These are phyloP conservation scores for Siderastrea radians DNA, from an alignment of 92 coral and sea anemone species.

Conservation along the genomic window DNA sequence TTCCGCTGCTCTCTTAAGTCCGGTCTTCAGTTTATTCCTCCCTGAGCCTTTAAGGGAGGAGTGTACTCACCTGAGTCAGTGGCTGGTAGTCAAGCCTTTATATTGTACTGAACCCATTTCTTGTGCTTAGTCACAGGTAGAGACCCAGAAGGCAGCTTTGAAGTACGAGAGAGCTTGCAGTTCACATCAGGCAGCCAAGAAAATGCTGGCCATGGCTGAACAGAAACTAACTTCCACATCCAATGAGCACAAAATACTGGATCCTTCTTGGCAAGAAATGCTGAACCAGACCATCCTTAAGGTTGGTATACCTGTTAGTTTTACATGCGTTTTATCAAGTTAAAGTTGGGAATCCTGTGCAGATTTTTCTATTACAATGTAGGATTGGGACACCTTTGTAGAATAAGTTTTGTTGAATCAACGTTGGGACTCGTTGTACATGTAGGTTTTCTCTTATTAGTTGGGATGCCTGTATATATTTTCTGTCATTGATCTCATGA, in stretches of 20 bases:
- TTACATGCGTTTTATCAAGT: not conserved
- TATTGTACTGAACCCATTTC: not conserved
- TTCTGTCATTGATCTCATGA: too few relatives aligned
- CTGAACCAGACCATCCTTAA: conserved; percentile 87
- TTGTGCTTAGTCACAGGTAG: conserved; percentile 80
- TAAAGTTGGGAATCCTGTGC: not conserved
- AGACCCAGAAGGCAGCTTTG: conserved; percentile 95
- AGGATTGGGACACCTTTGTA: too few relatives aligned
- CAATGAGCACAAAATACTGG: conserved; percentile 88
- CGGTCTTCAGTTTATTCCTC: too few relatives aligned
- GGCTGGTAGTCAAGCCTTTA: too few relatives aligned
- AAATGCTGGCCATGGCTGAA: conserved; percentile 90
- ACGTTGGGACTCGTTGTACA: too few relatives aligned
- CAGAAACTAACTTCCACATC: conserved; percentile 87
- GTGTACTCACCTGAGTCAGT: too few relatives aligned
- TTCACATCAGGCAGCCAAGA: conserved; percentile 89
- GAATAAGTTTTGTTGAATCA: too few relatives aligned
- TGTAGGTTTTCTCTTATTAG: too few relatives aligned
- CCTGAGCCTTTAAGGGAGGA: too few relatives aligned
- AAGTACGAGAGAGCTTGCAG: conserved; percentile 94
- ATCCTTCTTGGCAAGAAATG: conserved; percentile 97
- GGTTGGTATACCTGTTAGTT: conserved; percentile 49
- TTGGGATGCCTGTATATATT: too few relatives aligned
- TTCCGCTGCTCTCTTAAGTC: too few relatives aligned
- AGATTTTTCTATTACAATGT: not conserved